A percentile compares a stretch with the other conserved stretches of the same genome.
Conservation (phyloP, 2,113 vertebrate species). For the Meriones unguiculatus region DNA sequence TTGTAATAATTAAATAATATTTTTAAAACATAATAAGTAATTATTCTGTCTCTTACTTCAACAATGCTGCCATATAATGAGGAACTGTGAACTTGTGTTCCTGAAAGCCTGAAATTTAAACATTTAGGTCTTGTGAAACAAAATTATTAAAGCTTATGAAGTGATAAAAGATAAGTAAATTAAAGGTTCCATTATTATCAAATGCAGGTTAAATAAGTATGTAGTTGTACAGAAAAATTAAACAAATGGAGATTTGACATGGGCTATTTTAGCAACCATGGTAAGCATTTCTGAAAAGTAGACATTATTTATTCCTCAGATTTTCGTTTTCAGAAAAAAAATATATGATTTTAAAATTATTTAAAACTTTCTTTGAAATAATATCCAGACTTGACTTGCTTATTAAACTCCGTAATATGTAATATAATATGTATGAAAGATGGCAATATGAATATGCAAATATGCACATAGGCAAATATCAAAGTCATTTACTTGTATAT, state of each 20-base stretch:
- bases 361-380: neutral
- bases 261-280: neutral
- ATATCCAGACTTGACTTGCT: neutral
- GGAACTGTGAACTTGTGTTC: neutral
- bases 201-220: neutral
- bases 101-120: neutral
- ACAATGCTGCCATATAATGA: neutral
- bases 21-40: neutral
- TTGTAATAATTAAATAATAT: too few species aligned
- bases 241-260: neutral
- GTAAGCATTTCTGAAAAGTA: neutral
- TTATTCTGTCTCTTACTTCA: neutral
- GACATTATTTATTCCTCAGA: neutral
- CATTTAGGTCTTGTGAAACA: neutral
- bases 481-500: neutral
- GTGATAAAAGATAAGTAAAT: neutral
- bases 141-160: neutral
- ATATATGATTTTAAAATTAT: neutral
- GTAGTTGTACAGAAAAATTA: neutral
- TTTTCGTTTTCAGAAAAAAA: neutral
- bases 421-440: neutral
- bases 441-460: neutral
- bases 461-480: neutral
- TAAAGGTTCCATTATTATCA: neutral
- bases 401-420: neutral